phyloP scores from a whole-genome alignment of 2,797 vertebrate genomes.

The Setipinna tenuifilis region DNA sequence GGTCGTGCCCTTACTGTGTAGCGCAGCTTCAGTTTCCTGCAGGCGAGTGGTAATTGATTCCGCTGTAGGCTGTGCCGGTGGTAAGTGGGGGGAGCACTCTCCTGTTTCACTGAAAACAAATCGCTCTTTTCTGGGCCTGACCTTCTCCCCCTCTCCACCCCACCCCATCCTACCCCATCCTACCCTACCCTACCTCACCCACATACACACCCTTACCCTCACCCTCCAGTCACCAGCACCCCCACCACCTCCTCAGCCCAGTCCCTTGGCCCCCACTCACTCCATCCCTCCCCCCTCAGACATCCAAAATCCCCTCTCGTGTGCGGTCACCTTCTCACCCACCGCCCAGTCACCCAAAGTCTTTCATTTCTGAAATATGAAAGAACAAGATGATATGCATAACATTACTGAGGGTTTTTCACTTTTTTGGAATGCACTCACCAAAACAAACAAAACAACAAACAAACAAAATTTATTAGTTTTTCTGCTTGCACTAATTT shows the following conservation, averaged over 20 bases:
- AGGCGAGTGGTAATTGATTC: slow-evolving; percentile 99
- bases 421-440: too few species aligned
- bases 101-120: slow-evolving; percentile 99
- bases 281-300: slow-evolving; percentile 5
- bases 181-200: too few species aligned
- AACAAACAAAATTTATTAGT: too few species aligned
- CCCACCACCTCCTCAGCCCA: slow-evolving; percentile 28
- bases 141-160: slow-evolving; percentile 49
- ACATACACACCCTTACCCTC: background rate
- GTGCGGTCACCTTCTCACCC: background rate
- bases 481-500: background rate
- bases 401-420: too few species aligned
- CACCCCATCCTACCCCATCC: background rate
- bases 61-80: slow-evolving; percentile 86
- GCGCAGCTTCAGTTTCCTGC: slow-evolving; percentile 86
- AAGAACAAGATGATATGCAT: too few species aligned
- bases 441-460: too few species aligned
- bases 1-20: slow-evolving; percentile 91
- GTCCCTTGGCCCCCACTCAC: slow-evolving; percentile 33
- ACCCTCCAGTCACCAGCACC: background rate
- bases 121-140: slow-evolving; percentile 79
- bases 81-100: slow-evolving; percentile 89
- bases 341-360: background rate
- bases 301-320: slow-evolving; percentile 47
- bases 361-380: too few species aligned